phyloP scores from a whole-genome alignment of 35 echinoderm and acorn worm genomes.

The Strongylocentrotus purpuratus region DNA sequence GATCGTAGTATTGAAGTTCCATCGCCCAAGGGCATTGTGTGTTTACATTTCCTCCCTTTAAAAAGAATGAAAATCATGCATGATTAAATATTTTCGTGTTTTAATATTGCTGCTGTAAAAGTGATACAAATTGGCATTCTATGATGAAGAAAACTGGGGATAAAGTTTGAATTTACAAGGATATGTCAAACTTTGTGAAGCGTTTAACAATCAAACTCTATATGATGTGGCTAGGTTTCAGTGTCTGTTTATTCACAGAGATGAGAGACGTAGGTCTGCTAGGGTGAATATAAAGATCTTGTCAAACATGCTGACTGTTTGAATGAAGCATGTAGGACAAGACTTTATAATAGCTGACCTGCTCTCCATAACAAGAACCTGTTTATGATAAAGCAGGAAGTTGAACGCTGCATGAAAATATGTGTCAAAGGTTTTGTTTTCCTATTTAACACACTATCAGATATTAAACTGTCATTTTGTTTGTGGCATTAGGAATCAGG shows the following conservation, averaged over 20 bases:
- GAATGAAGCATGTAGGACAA: not conserved
- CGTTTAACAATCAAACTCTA: not conserved
- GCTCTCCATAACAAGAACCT: not conserved
- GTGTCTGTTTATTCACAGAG: not conserved
- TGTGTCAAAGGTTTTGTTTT: slow-evolving; percentile 1
- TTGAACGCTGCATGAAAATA: not conserved
- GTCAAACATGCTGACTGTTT: not conserved
- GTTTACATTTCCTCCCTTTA: not conserved
- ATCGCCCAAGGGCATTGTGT: not conserved
- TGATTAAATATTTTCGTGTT: not conserved
- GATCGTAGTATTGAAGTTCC: not conserved
- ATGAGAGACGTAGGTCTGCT: not conserved
- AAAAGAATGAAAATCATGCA: not conserved
- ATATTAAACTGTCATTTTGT: not conserved
- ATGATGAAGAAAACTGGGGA: not conserved
- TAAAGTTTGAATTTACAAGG: not conserved
- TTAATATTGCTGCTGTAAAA: not conserved
- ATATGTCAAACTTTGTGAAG: not conserved
- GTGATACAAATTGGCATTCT: not conserved
- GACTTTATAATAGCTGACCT: not conserved
- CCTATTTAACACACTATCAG: not conserved
- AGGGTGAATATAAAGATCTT: not conserved
- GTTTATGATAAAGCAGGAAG: not conserved
- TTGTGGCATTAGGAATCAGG: not conserved
- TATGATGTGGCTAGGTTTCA: not conserved